Base-by-base conservation (phyloP, 2,113 vertebrate genomes). In the Microtus ochrogaster region DNA sequence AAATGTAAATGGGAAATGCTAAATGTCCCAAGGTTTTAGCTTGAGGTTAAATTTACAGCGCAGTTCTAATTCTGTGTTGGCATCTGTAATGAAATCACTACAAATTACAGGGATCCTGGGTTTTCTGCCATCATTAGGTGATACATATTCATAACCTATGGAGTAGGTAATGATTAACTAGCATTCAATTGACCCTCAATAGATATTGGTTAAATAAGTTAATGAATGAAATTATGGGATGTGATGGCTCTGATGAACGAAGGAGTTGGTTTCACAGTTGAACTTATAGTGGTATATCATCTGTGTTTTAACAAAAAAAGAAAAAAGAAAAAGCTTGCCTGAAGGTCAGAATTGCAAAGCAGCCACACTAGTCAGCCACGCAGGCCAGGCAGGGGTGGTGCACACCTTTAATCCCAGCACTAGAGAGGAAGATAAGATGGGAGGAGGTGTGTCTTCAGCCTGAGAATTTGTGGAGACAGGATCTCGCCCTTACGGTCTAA, bases 1-100 rank as follows among this genome's bases (percentile, higher is more conserved):
- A 70, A 24, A 85, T 81, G 79, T 77, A 96, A 89, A n/a, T 66
- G 49, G 85, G 65, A 96, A 95, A 96, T 82, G 83, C 17, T 36
- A 47, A 81, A 44, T 30, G 9, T 9, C 47, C 13, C 13, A 72
- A 5, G 36, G 65, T 17, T 90, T 73, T 68, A 79, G 52, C 39
- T 83, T 84, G 90, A 95, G 21, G 44, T 94, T 94, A 74, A 82
- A 81, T 66, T 89, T 91, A 72, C 89, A 83, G 36, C 44, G 36
- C 58, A 79, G 24, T 28, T 94, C 17, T 86, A 77, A 88, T 30
- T 92, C 47, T 52, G 33, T 76, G n/a, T 63, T 95, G 92, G 19
- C 36, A 6, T 86, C 36, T 55, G 36, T 49, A 61, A 89, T 89
- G 91, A 93, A 91, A 72, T 76, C 21, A 21, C 47, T 44, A 36